Percentiles rank a stretch among this genome's conserved stretches.
phyloP scores from a whole-genome alignment of 2,113 vertebrate species.

The Bubo scandiacus region DNA sequence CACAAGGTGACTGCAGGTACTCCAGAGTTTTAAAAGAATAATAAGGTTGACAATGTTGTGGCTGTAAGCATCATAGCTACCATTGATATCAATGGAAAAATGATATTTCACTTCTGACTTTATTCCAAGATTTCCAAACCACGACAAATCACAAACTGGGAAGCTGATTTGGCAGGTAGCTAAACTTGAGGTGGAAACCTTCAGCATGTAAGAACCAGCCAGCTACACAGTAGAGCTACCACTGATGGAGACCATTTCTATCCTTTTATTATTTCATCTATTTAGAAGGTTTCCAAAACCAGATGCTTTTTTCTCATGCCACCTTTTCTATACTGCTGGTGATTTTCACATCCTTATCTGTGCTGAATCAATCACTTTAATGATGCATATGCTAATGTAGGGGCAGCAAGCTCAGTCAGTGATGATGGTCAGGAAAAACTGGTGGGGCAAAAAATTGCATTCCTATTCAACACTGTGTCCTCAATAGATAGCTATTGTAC shows the following conservation, averaged over 20 bases:
- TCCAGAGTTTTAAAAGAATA: background rate
- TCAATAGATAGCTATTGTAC: background rate
- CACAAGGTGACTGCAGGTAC: background rate
- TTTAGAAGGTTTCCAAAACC: background rate
- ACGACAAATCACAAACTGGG: background rate
- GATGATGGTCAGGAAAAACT: background rate
- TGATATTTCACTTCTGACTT: background rate
- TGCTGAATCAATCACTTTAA: background rate
- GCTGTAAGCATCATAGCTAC: background rate
- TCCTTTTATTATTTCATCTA: background rate
- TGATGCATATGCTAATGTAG: background rate
- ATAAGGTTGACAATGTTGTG: background rate
- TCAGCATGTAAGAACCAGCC: background rate
- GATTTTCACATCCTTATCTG: background rate
- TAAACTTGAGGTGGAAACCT: background rate
- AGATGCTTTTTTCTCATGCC: background rate
- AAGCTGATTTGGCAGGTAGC: background rate
- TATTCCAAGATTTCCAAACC: background rate
- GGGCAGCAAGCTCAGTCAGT: background rate
- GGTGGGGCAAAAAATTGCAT: background rate
- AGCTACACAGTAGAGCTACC: background rate
- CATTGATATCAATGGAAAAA: background rate
- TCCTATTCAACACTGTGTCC: background rate
- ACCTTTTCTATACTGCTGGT: background rate
- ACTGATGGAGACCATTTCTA: background rate